A percentile compares a stretch with the other conserved stretches of the same genome.
These are phyloP conservation scores for Microtus obscurus DNA, from an alignment of 2,797 vertebrate species.

Conservation along the genomic window DNA sequence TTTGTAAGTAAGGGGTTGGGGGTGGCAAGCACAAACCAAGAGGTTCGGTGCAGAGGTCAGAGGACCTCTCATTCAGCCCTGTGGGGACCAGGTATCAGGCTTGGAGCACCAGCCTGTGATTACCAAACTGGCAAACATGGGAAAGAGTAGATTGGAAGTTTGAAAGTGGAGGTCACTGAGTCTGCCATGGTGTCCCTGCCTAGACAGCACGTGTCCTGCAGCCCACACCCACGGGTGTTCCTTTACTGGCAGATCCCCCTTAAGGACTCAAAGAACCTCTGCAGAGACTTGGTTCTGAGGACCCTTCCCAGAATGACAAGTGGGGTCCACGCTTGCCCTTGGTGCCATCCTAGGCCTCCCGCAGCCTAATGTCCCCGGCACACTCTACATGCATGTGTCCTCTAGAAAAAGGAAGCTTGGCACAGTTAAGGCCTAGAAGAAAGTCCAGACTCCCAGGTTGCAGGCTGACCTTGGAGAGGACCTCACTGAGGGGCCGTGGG, in stretches of 20 bases:
- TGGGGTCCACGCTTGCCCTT: too few relatives aligned
- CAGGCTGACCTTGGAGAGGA: background rate
- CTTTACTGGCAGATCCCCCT: background rate
- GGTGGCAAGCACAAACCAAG: background rate
- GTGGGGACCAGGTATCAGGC: background rate
- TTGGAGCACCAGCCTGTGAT: background rate
- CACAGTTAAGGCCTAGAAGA: background rate
- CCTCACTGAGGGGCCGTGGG: fast-evolving
- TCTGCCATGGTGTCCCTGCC: fast-evolving
- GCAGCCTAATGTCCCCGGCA: background rate
- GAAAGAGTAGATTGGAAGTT: background rate
- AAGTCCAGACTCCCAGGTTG: fast-evolving
- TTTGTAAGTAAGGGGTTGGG: background rate
- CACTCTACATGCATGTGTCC: background rate
- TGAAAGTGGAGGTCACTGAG: background rate
- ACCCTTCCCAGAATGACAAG: background rate
- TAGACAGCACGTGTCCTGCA: fast-evolving
- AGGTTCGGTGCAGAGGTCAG: too few relatives aligned
- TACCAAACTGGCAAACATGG: fast-evolving
- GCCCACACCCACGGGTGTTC: fast-evolving
- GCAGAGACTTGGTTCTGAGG: background rate
- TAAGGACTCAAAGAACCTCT: background rate
- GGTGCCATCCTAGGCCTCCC: background rate
- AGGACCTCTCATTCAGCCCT: background rate
- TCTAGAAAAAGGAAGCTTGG: background rate